Base-by-base conservation (phyloP, 1,140 invertebrate species). In the Pantala flavescens region DNA sequence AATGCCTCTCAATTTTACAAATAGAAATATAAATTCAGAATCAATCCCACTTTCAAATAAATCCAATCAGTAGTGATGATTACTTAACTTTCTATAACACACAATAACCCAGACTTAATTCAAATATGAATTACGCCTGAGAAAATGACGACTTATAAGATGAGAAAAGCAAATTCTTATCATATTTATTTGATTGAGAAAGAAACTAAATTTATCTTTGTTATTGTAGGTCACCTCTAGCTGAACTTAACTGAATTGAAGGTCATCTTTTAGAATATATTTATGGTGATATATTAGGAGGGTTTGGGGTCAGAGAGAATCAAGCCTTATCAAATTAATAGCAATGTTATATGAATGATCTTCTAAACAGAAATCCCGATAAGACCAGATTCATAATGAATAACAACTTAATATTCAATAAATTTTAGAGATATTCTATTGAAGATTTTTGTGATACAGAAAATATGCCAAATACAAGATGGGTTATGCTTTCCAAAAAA, bases 381-480 rank as follows among this genome's bases (percentile, higher is more conserved):
- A 63, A 63, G 49, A 63, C 49, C 14, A 63, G 49, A 63, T 63
- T 63, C 49, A 63, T 63, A 16, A 63, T 7, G 49, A 63, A 63
- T 21, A 19, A 63, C 14, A 63, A 63, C 49, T 28, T 24, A 74
- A 63, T 24, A 71, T 19, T 74, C 16, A 23, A 19, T 70, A 71
- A 1, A 14, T 9, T 71, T 23, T 71, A 72, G 24, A 36, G 21
- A 72, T 21, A 72, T 42, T 72, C 71, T 72, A 72, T 72, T 72
- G 71, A 19, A 16, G 24, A 28, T 24, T 23, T 5, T 72, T 71
- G n/a, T 72, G 12, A 72, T 72, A 72, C 71, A 72, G 71, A 72
- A 71, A 72, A 72, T 72, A 72, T 72, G 71, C 42, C 71, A 72
- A 36, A 72, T 72, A 72, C 71, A 72, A 36, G 9, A 28, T 28